Percentiles rank a stretch among this genome's conserved stretches.
These are phyloP conservation scores for Podarcis siculus DNA, from an alignment of 2,797 vertebrate species.

Conservation along the genomic window DNA sequence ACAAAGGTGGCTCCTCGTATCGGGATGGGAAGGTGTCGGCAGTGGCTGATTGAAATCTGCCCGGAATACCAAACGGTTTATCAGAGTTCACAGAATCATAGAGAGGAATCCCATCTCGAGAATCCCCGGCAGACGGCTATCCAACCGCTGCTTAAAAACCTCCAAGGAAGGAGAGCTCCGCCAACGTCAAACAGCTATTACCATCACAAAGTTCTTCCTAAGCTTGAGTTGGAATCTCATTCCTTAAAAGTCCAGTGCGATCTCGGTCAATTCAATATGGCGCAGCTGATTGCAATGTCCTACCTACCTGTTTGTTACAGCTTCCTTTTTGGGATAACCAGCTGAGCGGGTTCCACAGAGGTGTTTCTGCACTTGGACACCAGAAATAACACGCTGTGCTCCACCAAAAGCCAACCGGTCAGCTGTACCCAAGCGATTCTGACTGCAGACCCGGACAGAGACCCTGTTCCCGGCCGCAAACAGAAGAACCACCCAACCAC, in stretches of 20 bases:
- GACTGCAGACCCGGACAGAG: neutral
- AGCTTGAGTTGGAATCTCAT: too few relatives aligned
- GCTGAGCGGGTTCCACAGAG: neutral
- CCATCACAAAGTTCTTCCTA: too few relatives aligned
- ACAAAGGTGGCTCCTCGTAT: accelerated
- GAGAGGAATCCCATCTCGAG: too few relatives aligned
- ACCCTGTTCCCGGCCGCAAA: neutral
- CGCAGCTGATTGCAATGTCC: too few relatives aligned
- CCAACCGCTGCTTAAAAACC: neutral
- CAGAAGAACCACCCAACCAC: neutral
- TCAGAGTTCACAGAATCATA: neutral
- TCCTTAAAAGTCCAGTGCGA: too few relatives aligned
- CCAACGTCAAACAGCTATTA: too few relatives aligned
- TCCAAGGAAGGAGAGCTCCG: neutral
- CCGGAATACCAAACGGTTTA: neutral
- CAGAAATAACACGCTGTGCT: neutral
- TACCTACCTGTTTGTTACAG: too few relatives aligned
- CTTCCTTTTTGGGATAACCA: neutral
- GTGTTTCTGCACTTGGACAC: accelerated
- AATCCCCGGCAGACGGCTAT: too few relatives aligned
- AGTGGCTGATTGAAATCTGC: neutral
- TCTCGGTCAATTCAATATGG: too few relatives aligned
- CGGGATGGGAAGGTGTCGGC: neutral
- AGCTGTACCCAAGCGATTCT: neutral
- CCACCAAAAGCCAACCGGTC: neutral